Percentiles rank a stretch among this genome's conserved stretches.
Evolutionary conservation across 2,888 invertebrate genomes (phyloP).

Genomic region (Julus scandinavius): DNA sequence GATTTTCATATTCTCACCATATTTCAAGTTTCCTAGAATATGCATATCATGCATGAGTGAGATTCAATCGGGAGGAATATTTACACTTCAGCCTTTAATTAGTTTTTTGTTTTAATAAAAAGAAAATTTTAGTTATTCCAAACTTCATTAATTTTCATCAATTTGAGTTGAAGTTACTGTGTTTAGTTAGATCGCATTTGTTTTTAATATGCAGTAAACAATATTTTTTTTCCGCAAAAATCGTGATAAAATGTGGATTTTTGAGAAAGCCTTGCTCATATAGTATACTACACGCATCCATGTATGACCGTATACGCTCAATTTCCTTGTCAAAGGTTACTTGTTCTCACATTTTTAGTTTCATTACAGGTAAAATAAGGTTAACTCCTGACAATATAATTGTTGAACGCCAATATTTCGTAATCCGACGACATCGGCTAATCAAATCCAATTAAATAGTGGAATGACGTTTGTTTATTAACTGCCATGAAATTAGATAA

Average conservation of each 20-base stretch:
- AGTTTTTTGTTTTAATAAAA: too few species aligned
- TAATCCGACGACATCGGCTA: not conserved
- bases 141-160: too few species aligned
- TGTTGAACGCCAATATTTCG: not conserved
- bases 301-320: not conserved
- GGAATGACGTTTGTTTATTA: not conserved
- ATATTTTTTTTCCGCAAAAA: not conserved
- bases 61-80: too few species aligned
- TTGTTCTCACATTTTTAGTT: not conserved
- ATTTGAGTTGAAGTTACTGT: not conserved
- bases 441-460: constrained; percentile 22
- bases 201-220: not conserved
- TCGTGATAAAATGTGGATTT: not conserved
- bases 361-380: not conserved
- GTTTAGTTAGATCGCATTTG: not conserved
- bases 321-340: not conserved
- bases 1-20: too few species aligned
- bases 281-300: not conserved
- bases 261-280: not conserved
- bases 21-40: too few species aligned
- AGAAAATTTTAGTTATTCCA: too few species aligned
- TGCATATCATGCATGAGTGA: too few species aligned
- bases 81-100: too few species aligned
- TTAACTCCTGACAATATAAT: not conserved
- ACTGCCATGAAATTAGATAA: not conserved